Base-by-base conservation (phyloP, 2,113 vertebrate genomes). In the Platichthys stellatus region DNA sequence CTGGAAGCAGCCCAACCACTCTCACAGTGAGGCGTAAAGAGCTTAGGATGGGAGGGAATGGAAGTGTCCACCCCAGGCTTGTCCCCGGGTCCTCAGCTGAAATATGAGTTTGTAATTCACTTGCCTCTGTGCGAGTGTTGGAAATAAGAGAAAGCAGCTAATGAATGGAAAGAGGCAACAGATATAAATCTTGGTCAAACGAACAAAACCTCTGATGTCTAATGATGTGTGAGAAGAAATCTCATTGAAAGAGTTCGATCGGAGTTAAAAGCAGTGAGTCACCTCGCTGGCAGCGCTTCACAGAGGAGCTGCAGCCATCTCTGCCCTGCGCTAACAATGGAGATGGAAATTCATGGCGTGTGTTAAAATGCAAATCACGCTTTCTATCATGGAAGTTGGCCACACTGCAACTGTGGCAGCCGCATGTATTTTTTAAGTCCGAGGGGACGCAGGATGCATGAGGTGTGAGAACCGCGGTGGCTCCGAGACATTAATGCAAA, bases 1-100 rank as follows among this genome's bases (percentile, higher is more conserved):
- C 67, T 87, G 89, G 88, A 87, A 72, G 56, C 75, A 21, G 65
- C 79, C 90, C 90, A 92, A 88, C 68, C 77, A 81, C 86, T 89
- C 28, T 31, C 31, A 31, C 69, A 87, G 81, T 54, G 74, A 79
- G 60, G 72, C 62, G 18, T 83, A 80, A 91, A 88, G 87, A 85
- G 89, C 90, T 93, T 91, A 86, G 76, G 49, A 63, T 66, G 74
- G 71, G 57, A 17, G 65, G 59, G 84, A 76, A 54, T 72, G 69
- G 69, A 73, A 26, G 81, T n/a, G 80, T 74, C 60, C 40, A 49
- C 6, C 60, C 59, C 40, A 3, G 18, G 2, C 31, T 17, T 13
- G 66, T n/a, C 56, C 14, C 54, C 71, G 17, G 23, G 62, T 51
- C 40, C 77, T 72, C 61, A 77, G 63, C 63, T 77, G 23, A 76